Conservation (phyloP, 2,888 invertebrate species). For the Chrysotoxum bicinctum region DNA sequence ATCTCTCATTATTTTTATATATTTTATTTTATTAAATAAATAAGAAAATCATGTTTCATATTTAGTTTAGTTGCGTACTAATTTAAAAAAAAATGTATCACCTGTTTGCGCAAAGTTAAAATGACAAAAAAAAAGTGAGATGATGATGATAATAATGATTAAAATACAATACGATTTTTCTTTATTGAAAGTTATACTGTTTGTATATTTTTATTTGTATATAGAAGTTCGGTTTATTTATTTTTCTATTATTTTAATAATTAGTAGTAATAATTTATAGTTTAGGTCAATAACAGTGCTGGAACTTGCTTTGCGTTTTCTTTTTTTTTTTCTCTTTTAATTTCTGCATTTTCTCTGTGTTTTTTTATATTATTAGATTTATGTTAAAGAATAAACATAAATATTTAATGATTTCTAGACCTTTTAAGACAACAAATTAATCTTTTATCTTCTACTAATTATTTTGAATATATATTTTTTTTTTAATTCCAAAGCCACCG, state of each 20-base stretch:
- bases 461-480: constrained; percentile 8
- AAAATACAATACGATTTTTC: constrained; percentile 25
- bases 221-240: background rate
- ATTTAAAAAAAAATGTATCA: constrained; percentile 50
- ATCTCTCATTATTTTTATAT: constrained; percentile 23
- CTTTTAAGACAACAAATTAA: constrained; percentile 44
- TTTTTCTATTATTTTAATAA: background rate
- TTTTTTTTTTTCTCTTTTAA: constrained; percentile 3
- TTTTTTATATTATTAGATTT: constrained; percentile 14
- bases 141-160: background rate
- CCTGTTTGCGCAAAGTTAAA: constrained; percentile 56
- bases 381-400: constrained; percentile 30
- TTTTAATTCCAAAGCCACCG: constrained; percentile 40
- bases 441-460: constrained; percentile 15
- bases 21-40: constrained; percentile 41
- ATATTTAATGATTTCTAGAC: constrained; percentile 34
- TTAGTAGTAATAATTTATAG: constrained; percentile 3
- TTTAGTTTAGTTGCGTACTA: constrained; percentile 17
- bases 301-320: constrained; percentile 51
- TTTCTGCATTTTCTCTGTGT: background rate
- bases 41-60: constrained; percentile 42
- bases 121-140: constrained; percentile 19
- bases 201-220: constrained; percentile 3
- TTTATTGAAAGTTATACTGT: constrained; percentile 39
- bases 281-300: constrained; percentile 53